These are phyloP conservation scores for Trichogramma dendrolimi DNA, from an alignment of 2,888 invertebrate genomes.

Conservation along the genomic window DNA sequence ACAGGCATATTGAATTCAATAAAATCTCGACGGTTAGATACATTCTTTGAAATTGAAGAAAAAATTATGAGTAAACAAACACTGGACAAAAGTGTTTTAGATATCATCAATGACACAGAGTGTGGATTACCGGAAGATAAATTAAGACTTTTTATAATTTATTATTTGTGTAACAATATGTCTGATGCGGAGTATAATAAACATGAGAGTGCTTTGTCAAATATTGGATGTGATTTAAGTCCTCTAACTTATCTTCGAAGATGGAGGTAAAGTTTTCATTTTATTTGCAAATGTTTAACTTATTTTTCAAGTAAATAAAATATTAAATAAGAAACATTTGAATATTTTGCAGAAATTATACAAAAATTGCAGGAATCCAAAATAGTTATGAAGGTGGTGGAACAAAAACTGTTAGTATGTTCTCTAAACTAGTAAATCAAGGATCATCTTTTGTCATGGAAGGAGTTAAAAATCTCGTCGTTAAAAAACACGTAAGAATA, in stretches of 20 bases:
- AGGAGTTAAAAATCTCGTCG: constrained; percentile 97
- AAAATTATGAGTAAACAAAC: constrained; percentile 89
- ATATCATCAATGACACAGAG: constrained; percentile 79
- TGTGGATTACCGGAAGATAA: constrained; percentile 89
- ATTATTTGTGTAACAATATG: constrained; percentile 80
- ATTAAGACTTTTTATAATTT: constrained; percentile 87
- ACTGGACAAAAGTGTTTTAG: constrained; percentile 79
- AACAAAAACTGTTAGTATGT: constrained; percentile 96
- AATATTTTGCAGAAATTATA: constrained; percentile 61
- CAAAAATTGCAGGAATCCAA: constrained; percentile 68
- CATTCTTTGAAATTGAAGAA: constrained; percentile 96
- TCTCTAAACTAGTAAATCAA: constrained; percentile 93
- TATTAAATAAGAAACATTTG: neutral
- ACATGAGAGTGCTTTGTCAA: constrained; percentile 72
- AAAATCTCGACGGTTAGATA: constrained; percentile 86
- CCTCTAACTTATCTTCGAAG: constrained; percentile 85
- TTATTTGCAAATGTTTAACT: constrained; percentile 1
- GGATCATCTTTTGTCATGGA: constrained; percentile 99
- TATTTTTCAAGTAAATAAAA: neutral
- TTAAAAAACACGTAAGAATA: constrained; percentile 86
- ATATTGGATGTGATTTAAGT: constrained; percentile 80
- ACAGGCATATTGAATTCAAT: constrained; percentile 75
- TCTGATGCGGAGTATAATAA: constrained; percentile 80
- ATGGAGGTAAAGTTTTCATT: constrained; percentile 66
- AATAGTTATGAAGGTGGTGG: constrained; percentile 89